These are phyloP conservation scores for Sciurus carolinensis DNA, from an alignment of 2,797 vertebrate species.

Conservation along the genomic window DNA sequence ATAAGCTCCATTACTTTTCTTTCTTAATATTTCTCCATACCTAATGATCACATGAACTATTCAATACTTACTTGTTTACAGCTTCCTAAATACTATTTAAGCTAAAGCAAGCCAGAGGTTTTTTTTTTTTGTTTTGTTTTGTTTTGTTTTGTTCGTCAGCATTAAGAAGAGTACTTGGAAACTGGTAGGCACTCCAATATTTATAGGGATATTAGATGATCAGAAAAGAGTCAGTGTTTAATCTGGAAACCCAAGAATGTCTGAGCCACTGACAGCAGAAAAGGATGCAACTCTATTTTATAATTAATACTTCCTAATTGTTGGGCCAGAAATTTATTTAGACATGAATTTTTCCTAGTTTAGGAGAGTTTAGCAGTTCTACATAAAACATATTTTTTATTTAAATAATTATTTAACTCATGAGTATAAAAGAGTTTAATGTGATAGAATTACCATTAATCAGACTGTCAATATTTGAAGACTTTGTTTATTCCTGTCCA, in stretches of 20 bases:
- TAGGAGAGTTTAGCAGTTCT: neutral
- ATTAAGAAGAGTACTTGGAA: neutral
- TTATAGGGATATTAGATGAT: neutral
- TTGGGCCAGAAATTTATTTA: neutral
- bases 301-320: neutral
- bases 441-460: neutral
- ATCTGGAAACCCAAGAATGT: neutral
- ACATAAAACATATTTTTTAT: neutral
- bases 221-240: neutral
- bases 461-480: neutral
- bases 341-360: neutral
- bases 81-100: neutral
- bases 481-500: neutral
- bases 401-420: neutral
- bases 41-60: neutral
- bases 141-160: neutral
- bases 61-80: neutral
- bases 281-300: neutral
- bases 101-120: neutral
- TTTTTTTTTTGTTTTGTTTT: neutral
- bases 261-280: neutral
- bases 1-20: neutral
- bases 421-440: neutral
- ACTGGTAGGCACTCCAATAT: neutral
- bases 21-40: neutral